A percentile compares a stretch with the other conserved stretches of the same genome.
These are phyloP conservation scores for Percopsis transmontana DNA, from an alignment of 2,113 vertebrate species.

Conservation along the genomic window DNA sequence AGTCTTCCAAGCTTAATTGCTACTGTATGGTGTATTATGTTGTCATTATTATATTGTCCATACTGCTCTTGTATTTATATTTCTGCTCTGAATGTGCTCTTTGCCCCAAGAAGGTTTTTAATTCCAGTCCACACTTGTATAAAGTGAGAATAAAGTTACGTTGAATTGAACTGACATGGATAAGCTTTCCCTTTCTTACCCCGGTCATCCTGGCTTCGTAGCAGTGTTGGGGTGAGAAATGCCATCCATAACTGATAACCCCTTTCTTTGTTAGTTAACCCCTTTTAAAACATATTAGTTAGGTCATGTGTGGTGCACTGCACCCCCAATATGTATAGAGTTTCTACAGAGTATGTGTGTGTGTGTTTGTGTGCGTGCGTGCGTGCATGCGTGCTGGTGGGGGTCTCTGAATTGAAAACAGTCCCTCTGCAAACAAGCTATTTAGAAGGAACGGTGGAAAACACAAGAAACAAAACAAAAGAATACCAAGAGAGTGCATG, in stretches of 20 bases:
- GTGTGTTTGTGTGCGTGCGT: slow-evolving; percentile 7
- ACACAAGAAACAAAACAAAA: slow-evolving; percentile 28
- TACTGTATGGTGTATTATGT: too few relatives aligned
- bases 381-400: slow-evolving; percentile 17
- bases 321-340: slow-evolving; percentile 12
- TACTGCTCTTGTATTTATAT: too few relatives aligned
- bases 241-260: slow-evolving; percentile 25
- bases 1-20: too few relatives aligned
- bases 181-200: neutral
- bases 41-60: neutral
- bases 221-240: neutral
- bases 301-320: slow-evolving; percentile 30
- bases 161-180: too few relatives aligned
- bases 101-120: too few relatives aligned
- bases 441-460: slow-evolving; percentile 29
- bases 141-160: too few relatives aligned
- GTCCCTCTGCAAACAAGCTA: slow-evolving; percentile 34
- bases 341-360: slow-evolving; percentile 9
- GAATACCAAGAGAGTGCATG: neutral
- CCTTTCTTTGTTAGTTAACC: slow-evolving; percentile 25
- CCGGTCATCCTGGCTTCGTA: slow-evolving; percentile 1
- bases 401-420: slow-evolving; percentile 43
- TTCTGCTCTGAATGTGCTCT: too few relatives aligned
- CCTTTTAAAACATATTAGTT: slow-evolving; percentile 38
- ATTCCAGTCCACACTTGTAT: too few relatives aligned